A percentile compares a stretch with the other conserved stretches of the same genome.
These are phyloP conservation scores for Cerastis leucographa DNA, from an alignment of 2,888 invertebrate genomes.

Conservation along the genomic window DNA sequence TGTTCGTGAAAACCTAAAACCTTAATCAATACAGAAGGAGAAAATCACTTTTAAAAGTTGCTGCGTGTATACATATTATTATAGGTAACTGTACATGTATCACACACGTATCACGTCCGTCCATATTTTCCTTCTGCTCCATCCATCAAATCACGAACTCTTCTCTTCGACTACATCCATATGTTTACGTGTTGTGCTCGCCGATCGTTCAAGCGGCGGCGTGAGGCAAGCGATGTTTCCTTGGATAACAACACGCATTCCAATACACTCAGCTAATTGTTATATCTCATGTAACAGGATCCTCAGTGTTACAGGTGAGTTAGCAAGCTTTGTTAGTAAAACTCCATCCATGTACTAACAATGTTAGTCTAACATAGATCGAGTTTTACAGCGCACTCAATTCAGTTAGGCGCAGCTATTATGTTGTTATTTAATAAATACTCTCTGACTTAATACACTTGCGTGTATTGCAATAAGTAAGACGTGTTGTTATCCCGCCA, in stretches of 20 bases:
- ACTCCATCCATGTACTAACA: no score
- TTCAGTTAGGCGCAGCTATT: not conserved
- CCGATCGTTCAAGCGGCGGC: not conserved
- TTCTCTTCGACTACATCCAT: not conserved
- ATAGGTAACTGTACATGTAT: no score
- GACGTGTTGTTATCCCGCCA: not conserved
- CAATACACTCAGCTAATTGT: not conserved
- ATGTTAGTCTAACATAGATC: not conserved
- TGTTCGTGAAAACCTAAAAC: no score
- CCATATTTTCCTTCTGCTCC: constrained; percentile 6
- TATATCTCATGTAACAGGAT: not conserved
- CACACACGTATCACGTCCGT: no score
- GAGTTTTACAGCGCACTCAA: not conserved
- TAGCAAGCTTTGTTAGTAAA: not conserved
- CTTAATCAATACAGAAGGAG: no score
- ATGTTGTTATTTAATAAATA: not conserved
- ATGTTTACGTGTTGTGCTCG: not conserved
- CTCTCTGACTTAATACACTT: not conserved
- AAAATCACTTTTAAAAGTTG: no score
- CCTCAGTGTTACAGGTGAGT: not conserved
- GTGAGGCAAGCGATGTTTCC: constrained; percentile 31
- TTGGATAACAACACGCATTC: constrained; percentile 19
- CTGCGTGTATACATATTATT: no score
- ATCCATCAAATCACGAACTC: not conserved
- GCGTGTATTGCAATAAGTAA: not conserved